Evolutionary conservation across 2,113 vertebrate species (phyloP).

Genomic region (Mormyrus iriodes): DNA sequence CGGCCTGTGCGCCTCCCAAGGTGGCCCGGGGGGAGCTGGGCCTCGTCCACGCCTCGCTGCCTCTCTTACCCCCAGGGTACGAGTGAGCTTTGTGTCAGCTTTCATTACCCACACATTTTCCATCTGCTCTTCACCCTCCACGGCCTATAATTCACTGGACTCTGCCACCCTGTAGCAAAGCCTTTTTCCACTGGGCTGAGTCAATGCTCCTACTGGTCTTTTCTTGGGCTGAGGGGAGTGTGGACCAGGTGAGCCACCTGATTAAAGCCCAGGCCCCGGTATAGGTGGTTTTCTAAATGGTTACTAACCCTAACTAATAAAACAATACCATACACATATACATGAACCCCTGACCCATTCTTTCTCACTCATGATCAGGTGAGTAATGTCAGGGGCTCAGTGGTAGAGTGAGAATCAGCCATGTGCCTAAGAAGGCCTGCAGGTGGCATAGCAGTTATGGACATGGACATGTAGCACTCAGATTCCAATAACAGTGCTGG

Average conservation of each 20-base stretch:
- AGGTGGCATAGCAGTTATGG: neutral
- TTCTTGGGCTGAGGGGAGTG: neutral
- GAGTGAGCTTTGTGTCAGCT: neutral
- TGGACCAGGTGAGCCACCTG: neutral
- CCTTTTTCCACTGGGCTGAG: neutral
- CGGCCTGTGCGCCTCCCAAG: neutral
- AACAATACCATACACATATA: neutral
- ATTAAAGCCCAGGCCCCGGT: neutral
- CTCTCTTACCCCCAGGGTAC: neutral
- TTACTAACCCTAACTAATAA: neutral
- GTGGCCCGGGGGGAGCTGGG: neutral
- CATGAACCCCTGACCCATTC: neutral
- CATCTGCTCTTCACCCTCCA: neutral
- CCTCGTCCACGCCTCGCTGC: neutral
- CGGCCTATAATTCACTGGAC: neutral
- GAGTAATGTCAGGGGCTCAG: neutral
- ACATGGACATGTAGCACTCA: neutral
- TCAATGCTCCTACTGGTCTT: neutral
- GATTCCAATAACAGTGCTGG: neutral
- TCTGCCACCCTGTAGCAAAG: neutral
- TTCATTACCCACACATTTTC: constrained; percentile 20
- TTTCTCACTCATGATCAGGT: neutral
- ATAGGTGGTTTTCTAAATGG: neutral
- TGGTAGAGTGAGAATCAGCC: neutral
- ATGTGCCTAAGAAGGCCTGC: neutral